Conservation (phyloP, 2,113 vertebrate genomes). For the Dasyurus viverrinus region DNA sequence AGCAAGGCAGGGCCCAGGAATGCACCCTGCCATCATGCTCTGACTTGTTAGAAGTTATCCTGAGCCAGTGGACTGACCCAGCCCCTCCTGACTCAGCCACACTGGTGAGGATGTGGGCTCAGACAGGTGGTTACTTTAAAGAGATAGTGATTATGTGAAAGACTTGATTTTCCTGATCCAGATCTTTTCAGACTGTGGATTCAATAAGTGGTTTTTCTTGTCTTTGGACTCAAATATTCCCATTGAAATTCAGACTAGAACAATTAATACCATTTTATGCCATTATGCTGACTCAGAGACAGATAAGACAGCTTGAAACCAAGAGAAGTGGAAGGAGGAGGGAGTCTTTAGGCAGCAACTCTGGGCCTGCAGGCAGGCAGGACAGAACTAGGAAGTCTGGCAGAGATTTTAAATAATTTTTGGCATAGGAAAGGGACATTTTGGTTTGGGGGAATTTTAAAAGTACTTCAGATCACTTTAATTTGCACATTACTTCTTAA, state of each 20-base stretch:
- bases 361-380: not conserved
- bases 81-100: not conserved
- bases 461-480: not conserved
- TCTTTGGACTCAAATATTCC: not conserved
- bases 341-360: not conserved
- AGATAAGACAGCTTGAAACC: slow-evolving; percentile 1
- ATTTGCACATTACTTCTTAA: not conserved
- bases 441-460: not conserved
- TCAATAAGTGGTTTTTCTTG: not conserved
- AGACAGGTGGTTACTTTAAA: not conserved
- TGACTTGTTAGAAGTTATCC: not conserved
- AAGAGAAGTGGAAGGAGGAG: not conserved
- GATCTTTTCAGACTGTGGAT: not conserved
- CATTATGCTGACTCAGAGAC: not conserved
- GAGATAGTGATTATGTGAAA: not conserved
- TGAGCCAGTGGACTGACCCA: not conserved
- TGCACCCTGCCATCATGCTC: not conserved
- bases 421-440: not conserved
- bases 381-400: not conserved
- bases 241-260: not conserved
- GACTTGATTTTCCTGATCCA: not conserved
- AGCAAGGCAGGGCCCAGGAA: not conserved
- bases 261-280: not conserved
- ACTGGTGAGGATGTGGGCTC: not conserved
- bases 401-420: not conserved